Evolutionary conservation across 2,888 invertebrate genomes (phyloP).

Genomic region (Agrochola circellaris): DNA sequence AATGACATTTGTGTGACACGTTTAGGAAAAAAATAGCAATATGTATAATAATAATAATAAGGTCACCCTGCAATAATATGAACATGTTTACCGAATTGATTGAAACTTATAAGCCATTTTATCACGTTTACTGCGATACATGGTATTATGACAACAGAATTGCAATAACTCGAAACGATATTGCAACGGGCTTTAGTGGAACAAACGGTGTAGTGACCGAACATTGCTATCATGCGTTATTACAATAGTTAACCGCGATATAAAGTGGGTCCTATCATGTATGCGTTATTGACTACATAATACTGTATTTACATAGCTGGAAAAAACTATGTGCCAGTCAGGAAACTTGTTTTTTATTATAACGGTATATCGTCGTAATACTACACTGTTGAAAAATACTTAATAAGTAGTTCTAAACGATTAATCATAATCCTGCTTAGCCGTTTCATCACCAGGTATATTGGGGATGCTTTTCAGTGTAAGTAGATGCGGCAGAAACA

Average conservation of each 20-base stretch:
- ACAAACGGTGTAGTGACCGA: conserved; percentile 38
- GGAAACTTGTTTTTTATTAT: conserved; percentile 36
- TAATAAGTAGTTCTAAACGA: background rate
- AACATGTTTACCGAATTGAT: conserved; percentile 20
- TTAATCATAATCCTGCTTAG: no score
- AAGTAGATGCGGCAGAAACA: background rate
- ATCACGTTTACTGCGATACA: conserved; percentile 19
- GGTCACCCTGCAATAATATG: background rate
- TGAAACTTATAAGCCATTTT: background rate
- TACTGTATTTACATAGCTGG: conserved; percentile 44
- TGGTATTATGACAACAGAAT: conserved; percentile 36
- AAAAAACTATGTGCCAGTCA: conserved; percentile 5
- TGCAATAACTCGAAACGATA: conserved; percentile 35
- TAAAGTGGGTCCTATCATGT: conserved; percentile 34
- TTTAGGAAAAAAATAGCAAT: background rate
- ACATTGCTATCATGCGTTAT: conserved; percentile 40
- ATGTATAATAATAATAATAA: background rate
- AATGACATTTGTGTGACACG: conserved; percentile 1
- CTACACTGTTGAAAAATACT: conserved; percentile 7
- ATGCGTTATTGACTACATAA: conserved; percentile 29
- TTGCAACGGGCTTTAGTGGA: conserved; percentile 35
- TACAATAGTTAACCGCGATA: conserved; percentile 46
- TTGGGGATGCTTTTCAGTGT: background rate
- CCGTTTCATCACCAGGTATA: background rate
- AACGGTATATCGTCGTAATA: conserved; percentile 3